A percentile compares a stretch with the other conserved stretches of the same genome.
Evolutionary conservation across 1,140 invertebrate genomes (phyloP).

Genomic region (Lepidurus packardi): DNA sequence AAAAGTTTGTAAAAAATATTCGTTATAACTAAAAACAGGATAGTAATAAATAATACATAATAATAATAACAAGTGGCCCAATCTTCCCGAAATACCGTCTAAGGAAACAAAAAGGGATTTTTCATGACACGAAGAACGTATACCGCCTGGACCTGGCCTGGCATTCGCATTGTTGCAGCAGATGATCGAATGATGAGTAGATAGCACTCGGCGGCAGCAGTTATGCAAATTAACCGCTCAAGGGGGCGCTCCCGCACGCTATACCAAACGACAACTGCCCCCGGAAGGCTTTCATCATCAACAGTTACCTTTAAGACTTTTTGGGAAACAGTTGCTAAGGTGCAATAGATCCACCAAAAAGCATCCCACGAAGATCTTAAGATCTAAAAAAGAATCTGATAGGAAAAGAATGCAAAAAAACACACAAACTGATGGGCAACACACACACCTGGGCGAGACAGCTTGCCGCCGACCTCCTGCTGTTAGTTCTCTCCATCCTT

Average conservation of each 20-base stretch:
- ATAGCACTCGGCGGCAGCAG: not conserved
- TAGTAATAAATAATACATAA: no score
- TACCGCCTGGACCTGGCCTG: not conserved
- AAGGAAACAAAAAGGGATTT: not conserved
- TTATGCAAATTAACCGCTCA: conserved; percentile 15
- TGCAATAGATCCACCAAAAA: not conserved
- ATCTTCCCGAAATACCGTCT: no score
- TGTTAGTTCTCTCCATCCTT: not conserved
- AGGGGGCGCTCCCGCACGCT: not conserved
- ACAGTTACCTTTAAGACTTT: not conserved
- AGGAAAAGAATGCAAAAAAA: not conserved
- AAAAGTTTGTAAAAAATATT: no score
- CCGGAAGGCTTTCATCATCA: not conserved
- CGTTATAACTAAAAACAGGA: no score
- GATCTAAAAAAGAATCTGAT: not conserved
- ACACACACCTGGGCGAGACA: not conserved
- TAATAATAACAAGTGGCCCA: no score
- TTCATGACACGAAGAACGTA: no score
- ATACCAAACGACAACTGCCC: not conserved
- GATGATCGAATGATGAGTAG: not conserved
- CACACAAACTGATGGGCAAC: not conserved
- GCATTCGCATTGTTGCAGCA: not conserved
- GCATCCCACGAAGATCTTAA: not conserved
- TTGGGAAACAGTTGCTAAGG: not conserved
- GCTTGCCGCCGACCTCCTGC: conserved; percentile 9